Percentiles rank a stretch among this genome's conserved stretches.
Conservation (phyloP, 2,888 invertebrate species). For the Lithophane leautieri region DNA sequence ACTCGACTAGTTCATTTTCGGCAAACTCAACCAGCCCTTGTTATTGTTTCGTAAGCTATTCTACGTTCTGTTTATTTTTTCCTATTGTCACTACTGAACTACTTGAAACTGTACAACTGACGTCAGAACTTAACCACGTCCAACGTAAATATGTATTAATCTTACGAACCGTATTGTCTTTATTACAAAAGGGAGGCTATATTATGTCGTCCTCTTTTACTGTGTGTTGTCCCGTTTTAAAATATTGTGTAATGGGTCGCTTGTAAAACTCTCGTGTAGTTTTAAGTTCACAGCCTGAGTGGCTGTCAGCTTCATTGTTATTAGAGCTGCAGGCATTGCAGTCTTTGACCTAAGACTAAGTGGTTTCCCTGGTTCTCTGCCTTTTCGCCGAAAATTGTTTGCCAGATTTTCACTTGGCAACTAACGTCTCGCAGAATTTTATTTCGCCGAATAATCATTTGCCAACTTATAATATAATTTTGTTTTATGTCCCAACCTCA, state of each 20-base stretch:
- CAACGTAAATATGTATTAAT: conserved; percentile 10
- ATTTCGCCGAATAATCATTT: no score
- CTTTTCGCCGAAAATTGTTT: no score
- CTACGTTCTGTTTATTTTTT: background rate
- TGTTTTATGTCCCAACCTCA: no score
- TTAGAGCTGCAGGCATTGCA: background rate
- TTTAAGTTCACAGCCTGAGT: background rate
- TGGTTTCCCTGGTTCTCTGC: background rate
- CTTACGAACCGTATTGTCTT: conserved; percentile 39
- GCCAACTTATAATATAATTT: no score
- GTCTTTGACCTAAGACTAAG: conserved; percentile 11
- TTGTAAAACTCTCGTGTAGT: conserved; percentile 3
- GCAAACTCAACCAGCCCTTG: background rate
- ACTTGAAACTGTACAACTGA: conserved; percentile 7
- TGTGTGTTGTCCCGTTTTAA: conserved; percentile 15
- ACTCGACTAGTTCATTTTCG: background rate
- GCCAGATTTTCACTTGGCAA: no score
- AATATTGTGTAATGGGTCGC: conserved; percentile 8
- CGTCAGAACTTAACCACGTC: background rate
- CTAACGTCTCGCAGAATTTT: no score
- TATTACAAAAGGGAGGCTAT: conserved; percentile 33
- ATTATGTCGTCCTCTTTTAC: conserved; percentile 7
- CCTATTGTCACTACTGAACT: background rate
- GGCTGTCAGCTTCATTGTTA: background rate
- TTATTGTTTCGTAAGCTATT: background rate